These are phyloP conservation scores for Thera britannica DNA, from an alignment of 2,888 invertebrate species.

Conservation along the genomic window DNA sequence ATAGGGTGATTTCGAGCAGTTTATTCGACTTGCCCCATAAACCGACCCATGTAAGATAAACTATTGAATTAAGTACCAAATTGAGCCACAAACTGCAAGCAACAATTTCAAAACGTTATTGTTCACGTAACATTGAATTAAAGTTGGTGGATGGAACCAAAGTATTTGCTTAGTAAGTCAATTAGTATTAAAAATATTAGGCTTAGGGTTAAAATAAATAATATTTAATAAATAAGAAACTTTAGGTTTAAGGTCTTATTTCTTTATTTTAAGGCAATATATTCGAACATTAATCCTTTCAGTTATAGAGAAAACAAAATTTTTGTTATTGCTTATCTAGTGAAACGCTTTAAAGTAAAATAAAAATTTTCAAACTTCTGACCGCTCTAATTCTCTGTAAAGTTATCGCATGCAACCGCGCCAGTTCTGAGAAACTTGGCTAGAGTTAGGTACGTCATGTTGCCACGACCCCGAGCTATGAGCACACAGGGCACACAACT, in stretches of 20 bases:
- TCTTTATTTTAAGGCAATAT: too few relatives aligned
- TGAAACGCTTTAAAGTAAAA: too few relatives aligned
- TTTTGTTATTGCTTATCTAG: too few relatives aligned
- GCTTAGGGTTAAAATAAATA: too few relatives aligned
- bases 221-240: too few relatives aligned
- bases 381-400: slow-evolving; percentile 35
- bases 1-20: slow-evolving; percentile 51
- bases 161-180: background rate
- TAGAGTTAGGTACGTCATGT: slow-evolving; percentile 51
- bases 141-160: slow-evolving; percentile 18
- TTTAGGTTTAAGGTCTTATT: too few relatives aligned
- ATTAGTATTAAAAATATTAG: background rate
- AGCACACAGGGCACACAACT: slow-evolving; percentile 42
- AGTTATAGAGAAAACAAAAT: too few relatives aligned
- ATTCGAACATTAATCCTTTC: too few relatives aligned
- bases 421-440: slow-evolving; percentile 58
- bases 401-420: slow-evolving; percentile 52
- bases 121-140: slow-evolving; percentile 39
- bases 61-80: slow-evolving; percentile 71
- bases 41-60: slow-evolving; percentile 64
- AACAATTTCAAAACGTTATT: slow-evolving; percentile 63
- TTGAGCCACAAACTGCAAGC: slow-evolving; percentile 66
- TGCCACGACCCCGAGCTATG: slow-evolving; percentile 56
- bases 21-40: slow-evolving; percentile 58
- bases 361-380: slow-evolving; percentile 35